Conservation (phyloP, 2,113 vertebrate species). For the Rhombomys opimus region DNA sequence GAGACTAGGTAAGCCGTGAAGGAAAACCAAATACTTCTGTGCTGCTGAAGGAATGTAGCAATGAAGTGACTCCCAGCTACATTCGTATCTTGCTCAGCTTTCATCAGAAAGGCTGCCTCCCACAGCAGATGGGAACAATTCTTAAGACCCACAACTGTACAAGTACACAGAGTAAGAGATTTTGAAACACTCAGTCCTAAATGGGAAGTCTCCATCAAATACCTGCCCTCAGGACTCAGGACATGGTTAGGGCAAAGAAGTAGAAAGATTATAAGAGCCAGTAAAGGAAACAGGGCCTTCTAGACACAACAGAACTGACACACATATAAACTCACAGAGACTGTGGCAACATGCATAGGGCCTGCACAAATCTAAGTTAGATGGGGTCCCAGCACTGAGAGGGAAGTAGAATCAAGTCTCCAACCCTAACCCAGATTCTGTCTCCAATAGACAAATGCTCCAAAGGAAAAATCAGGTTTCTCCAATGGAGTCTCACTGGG, state of each 20-base stretch:
- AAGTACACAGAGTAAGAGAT: not conserved
- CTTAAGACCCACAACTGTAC: not conserved
- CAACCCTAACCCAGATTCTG: not conserved
- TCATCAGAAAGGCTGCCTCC: not conserved
- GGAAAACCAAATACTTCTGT: not conserved
- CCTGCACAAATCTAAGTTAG: not conserved
- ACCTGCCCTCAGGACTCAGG: not conserved
- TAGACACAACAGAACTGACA: not conserved
- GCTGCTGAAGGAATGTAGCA: not conserved
- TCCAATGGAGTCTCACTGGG: not conserved
- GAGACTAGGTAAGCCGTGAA: not conserved
- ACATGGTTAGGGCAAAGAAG: too few species aligned
- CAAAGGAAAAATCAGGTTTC: not conserved
- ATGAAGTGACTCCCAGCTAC: not conserved
- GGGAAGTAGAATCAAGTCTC: not conserved
- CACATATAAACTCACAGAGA: not conserved
- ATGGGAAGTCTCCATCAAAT: not conserved
- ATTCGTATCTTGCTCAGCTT: not conserved
- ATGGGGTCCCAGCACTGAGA: not conserved
- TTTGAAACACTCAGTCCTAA: not conserved
- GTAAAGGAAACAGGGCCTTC: too few species aligned
- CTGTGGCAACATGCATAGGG: not conserved
- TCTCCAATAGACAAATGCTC: not conserved
- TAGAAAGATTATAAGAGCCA: not conserved
- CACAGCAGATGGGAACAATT: not conserved